Evolutionary conservation across 2,113 vertebrate genomes (phyloP).

Genomic region (Pomatorhinus ruficollis): DNA sequence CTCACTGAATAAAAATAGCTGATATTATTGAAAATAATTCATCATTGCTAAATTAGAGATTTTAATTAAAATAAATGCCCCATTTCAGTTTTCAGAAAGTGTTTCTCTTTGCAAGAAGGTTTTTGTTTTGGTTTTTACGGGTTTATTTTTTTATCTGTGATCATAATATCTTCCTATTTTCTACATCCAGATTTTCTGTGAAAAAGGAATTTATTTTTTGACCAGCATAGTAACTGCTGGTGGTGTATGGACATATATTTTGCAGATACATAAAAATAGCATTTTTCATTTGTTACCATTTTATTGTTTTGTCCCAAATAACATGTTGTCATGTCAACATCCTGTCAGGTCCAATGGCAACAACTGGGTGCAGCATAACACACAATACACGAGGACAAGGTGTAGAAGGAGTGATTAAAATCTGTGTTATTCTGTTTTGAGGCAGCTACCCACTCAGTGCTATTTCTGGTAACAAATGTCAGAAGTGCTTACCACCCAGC

Average conservation of each 20-base stretch:
- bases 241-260: background rate
- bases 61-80: background rate
- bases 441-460: background rate
- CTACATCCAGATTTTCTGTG: background rate
- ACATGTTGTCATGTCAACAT: constrained; percentile 6
- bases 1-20: background rate
- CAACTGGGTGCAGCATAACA: background rate
- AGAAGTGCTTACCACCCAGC: background rate
- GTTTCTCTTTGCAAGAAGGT: background rate
- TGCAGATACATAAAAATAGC: background rate
- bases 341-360: background rate
- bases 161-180: background rate
- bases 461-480: constrained; percentile 7
- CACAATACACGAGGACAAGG: background rate
- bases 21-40: background rate
- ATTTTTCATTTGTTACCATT: background rate
- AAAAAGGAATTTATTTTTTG: background rate
- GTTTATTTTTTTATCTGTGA: background rate
- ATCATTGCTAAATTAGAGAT: background rate
- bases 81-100: background rate
- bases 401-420: background rate
- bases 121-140: background rate
- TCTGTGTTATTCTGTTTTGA: background rate
- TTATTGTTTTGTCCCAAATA: background rate
- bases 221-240: background rate